Evolutionary conservation across 2,888 invertebrate species (phyloP), one percentile per base, ranked within the genome.

Genomic region (Portevinia maculata): DNA sequence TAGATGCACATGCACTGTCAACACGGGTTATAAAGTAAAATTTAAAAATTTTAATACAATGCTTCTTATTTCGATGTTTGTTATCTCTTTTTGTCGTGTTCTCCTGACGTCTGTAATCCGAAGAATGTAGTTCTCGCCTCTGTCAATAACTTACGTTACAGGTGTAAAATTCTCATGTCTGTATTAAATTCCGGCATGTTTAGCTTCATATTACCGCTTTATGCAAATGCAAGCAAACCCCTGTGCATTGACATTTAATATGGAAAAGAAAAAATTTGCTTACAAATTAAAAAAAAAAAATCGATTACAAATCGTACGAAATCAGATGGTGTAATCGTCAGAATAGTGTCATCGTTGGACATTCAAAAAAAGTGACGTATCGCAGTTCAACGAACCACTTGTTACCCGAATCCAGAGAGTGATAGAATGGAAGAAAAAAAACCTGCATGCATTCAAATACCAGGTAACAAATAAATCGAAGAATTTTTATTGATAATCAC

Each of bases 401-500:
- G 83, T 83, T 83, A 78, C 76, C 65, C 71, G 83, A 83, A 78
- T 71, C 65, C 76, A 34, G 8, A 32, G 52, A 52, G 15, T 32
- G 11, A 52, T 30, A 64, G 37, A 57, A n/a, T 28, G 24, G 46
- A 39, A 19, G 8, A 41, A 17, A 44, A 46, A 15, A 24, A 30
- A 53, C 57, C 62, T 81, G 75, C 62, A 69, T 81, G 75, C 62
- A 83, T 71, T 83, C 34, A 65, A 81, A 75, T 65, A 75, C 76
- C 64, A 71, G 41, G 60, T 55, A 76, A 55, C 71, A 83, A 83
- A 83, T 65, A 76, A 64, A 83, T 83, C 67, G 83, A 83, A 83
- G 57, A 78, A 78, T 70, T 75, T 83, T 73, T 76, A 73, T 83
- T 65, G 83, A 83, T 83, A 83, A 83, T 83, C 83, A 78, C 71